Base-by-base conservation (phyloP, 2,113 vertebrate genomes). In the Pterocles burchelli region DNA sequence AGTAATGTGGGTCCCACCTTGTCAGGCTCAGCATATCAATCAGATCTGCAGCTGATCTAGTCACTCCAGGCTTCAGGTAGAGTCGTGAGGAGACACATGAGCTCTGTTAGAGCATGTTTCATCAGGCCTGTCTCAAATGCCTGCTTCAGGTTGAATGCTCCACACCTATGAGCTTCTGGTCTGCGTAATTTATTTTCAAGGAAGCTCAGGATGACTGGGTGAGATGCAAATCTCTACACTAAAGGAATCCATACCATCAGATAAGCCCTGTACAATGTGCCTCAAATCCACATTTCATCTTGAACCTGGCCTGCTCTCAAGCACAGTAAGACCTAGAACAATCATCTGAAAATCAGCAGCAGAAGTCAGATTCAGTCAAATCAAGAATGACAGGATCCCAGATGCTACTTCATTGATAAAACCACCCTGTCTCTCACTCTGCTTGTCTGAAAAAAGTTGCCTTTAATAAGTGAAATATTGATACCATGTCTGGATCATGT, bases 231-330 rank as follows among this genome's bases (percentile, higher is more conserved):
- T 36, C 4, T 26, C 33, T 51, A 18, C 24, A 16, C 15, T 54
- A 10, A 14, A 31, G 57, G 11, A 29, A 41, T 20, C 34, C 41
- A 12, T 62, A 52, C 3, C 1, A 1, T 19, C 29, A 41, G 25
- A 29, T n/a, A 11, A 76, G 33, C 8, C 6, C 22, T 46, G 2
- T 8, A 28, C 0, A 0, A 5, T 45, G 3, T 36, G 28, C 13
- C 65, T 81, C 46, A 70, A 62, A 49, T 25, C 31, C 28, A 61
- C 13, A 5, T 74, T 58, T 67, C 4, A 46, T 74, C 74, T 43
- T 43, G 21, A 92, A 76, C 2, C 7, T 63, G 46, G 20, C 8
- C 13, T 63, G 28, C 29, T 54, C n/a, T 66, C 46, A 36, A 80
- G 3, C 6, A 51, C 18, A 14, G 36, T 48, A 86, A 58, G 16